Base-by-base conservation (phyloP, 1,140 invertebrate species). In the Caenorhabditis tropicalis region DNA sequence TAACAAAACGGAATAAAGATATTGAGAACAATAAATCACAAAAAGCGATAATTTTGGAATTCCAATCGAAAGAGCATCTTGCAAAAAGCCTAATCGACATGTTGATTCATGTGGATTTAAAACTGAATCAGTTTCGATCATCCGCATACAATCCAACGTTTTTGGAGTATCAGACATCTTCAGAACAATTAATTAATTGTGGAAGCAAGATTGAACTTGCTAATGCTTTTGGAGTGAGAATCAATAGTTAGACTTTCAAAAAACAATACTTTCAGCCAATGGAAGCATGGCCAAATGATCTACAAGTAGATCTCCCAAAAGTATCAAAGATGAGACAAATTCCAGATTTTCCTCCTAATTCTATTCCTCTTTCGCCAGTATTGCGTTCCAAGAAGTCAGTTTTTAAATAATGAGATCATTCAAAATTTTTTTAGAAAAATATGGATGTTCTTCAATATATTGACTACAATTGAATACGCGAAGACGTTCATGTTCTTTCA, bases 401-500 rank as follows among this genome's bases (percentile, higher is more conserved):
- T n/a, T n/a, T n/a, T n/a, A n/a, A n/a, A n/a, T n/a, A n/a, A n/a
- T n/a, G n/a, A n/a, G n/a, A 29, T 36, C 33, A 3, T 15, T n/a
- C 7, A 65, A 19, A 21, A 19, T 12, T 24, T 70, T 31, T 82
- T 24, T 46, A 82, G 82, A 70, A 82, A 82, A 74, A 10, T 70
- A 9, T 82, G 82, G 82, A 27, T 82, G 4, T 51, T 70, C 43
- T 65, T 10, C 33, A 60, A 82, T 31, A 5, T 82, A 9, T 2
- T 82, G n/a, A 70, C 82, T 3, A 82, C 58, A n/a, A 60, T 82
- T 0, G 82, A 82, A 24, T 82, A 82, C 29, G 60, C 60, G 0
- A 82, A 82, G n/a, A 70, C 82, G 10, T 82, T 82, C n/a, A 58
- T 46, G 24, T 82, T 82, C 43, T 70, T 82, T 7, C 43, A 82